Percentiles rank a stretch among this genome's conserved stretches.
Evolutionary conservation across 2,797 vertebrate species (phyloP).

Genomic region (Silurus lanzhouensis): DNA sequence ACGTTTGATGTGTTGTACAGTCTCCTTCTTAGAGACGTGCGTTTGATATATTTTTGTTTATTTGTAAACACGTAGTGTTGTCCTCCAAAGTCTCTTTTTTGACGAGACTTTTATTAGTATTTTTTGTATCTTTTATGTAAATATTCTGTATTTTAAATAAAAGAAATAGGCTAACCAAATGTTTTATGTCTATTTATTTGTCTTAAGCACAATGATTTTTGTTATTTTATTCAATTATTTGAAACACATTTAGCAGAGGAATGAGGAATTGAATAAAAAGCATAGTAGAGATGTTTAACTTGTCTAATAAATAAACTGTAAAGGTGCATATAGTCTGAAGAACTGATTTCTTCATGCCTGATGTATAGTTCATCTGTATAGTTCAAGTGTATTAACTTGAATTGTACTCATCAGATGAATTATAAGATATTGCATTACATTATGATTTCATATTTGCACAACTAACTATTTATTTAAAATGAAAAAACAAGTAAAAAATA

Average conservation of each 20-base stretch:
- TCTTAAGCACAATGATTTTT: neutral
- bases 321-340: neutral
- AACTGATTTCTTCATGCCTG: neutral
- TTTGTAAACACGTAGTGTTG: neutral
- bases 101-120: neutral
- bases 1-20: neutral
- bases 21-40: neutral
- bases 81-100: neutral
- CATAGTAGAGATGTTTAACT: neutral
- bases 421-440: neutral
- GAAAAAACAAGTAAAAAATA: neutral
- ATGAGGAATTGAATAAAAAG: neutral
- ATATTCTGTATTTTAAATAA: conserved; percentile 49
- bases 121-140: neutral
- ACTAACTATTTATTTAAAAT: neutral
- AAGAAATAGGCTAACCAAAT: conserved; percentile 36
- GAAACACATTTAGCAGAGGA: neutral
- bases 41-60: neutral
- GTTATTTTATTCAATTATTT: neutral
- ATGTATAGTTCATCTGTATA: neutral
- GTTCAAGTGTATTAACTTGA: neutral
- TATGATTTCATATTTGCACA: neutral
- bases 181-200: neutral
- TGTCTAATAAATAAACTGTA: neutral
- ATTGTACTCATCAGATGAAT: neutral